phyloP scores from a whole-genome alignment of 2,888 invertebrate species.

The Ormia ochracea region DNA sequence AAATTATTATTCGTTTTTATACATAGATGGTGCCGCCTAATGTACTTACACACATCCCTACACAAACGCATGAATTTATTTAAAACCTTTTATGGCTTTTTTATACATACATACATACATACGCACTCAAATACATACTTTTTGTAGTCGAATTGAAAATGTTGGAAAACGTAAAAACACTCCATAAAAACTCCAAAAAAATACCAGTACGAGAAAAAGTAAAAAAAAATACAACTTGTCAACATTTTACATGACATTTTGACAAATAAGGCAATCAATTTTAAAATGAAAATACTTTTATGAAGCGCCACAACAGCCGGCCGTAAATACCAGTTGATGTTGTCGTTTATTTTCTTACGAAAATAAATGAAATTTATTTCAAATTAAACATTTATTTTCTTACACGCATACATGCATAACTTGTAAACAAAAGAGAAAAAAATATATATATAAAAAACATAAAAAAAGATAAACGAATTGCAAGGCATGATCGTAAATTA shows the following conservation, averaged over 20 bases:
- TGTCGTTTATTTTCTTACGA: not conserved
- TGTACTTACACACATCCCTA: not conserved
- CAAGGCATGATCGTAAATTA: conserved; percentile 47
- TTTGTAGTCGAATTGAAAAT: not conserved
- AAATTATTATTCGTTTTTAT: too few relatives aligned
- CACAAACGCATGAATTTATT: not conserved
- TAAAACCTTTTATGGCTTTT: conserved; percentile 11
- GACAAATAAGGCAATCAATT: conserved; percentile 63
- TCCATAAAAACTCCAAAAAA: conserved; percentile 23
- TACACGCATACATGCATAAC: too few relatives aligned
- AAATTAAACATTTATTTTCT: conserved; percentile 51
- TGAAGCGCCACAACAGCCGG: conserved; percentile 54
- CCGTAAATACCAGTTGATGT: not conserved
- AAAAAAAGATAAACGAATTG: not conserved
- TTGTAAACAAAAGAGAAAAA: conserved; percentile 1
- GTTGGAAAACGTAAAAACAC: too few relatives aligned
- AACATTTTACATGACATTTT: conserved; percentile 63
- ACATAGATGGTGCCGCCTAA: not conserved
- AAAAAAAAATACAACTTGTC: conserved; percentile 49
- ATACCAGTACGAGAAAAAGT: not conserved
- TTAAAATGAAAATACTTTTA: conserved; percentile 59
- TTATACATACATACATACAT: not conserved
- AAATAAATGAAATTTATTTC: conserved; percentile 19
- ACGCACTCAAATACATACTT: too few relatives aligned
- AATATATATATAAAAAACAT: too few relatives aligned